Evolutionary conservation across 2,888 invertebrate genomes (phyloP).

Genomic region (Aphidoletes aphidimyza): DNA sequence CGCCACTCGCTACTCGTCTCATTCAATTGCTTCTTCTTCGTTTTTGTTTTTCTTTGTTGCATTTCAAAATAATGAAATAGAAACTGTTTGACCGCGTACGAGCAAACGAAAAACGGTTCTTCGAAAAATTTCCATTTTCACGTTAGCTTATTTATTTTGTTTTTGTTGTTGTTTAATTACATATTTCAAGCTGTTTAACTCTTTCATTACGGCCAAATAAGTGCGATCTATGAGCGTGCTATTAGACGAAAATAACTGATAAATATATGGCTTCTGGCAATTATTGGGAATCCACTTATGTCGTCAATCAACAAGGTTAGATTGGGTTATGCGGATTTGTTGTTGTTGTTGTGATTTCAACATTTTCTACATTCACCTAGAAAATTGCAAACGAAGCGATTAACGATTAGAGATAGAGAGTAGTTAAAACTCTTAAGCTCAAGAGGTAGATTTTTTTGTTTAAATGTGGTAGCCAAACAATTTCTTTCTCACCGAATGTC

Average conservation of each 20-base stretch:
- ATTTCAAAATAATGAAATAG: not conserved
- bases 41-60: not conserved
- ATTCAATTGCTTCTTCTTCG: not conserved
- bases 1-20: not conserved
- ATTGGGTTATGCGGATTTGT: conserved; percentile 39
- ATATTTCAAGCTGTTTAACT: not conserved
- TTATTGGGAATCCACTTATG: conserved; percentile 19
- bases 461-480: too few relatives aligned
- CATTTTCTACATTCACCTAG: not conserved
- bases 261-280: conserved; percentile 12
- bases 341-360: too few relatives aligned
- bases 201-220: not conserved
- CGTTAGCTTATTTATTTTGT: not conserved
- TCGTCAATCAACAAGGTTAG: conserved; percentile 38
- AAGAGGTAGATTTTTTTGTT: too few relatives aligned
- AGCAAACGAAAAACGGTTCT: not conserved
- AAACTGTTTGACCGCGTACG: not conserved
- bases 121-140: not conserved
- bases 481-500: conserved; percentile 31
- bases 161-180: not conserved
- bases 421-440: too few relatives aligned
- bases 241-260: conserved; percentile 25
- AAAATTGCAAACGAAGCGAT: too few relatives aligned
- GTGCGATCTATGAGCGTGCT: not conserved
- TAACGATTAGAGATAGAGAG: too few relatives aligned